Percentiles rank a stretch among this genome's conserved stretches.
phyloP scores from a whole-genome alignment of 2,888 invertebrate genomes.

The Phragmatobia fuliginosa region DNA sequence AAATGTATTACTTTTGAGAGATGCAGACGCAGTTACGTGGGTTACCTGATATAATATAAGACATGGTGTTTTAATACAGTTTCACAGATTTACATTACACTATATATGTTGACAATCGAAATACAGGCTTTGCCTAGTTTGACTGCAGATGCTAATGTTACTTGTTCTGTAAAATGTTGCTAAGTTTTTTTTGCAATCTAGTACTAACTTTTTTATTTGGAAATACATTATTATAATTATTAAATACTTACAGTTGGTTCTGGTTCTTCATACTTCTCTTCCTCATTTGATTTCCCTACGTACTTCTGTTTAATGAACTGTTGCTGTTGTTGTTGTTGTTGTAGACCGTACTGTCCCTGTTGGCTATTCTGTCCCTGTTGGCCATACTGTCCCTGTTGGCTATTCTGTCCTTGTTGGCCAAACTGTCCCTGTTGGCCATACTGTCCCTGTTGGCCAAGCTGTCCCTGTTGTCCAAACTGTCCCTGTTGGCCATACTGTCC shows the following conservation, averaged over 20 bases:
- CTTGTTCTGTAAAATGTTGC: too few relatives aligned
- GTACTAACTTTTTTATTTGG: too few relatives aligned
- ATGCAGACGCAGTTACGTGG: too few relatives aligned
- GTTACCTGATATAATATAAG: too few relatives aligned
- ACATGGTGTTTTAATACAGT: too few relatives aligned
- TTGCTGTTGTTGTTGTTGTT: conserved; percentile 21
- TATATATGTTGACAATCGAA: too few relatives aligned
- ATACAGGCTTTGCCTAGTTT: too few relatives aligned
- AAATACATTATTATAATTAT: too few relatives aligned
- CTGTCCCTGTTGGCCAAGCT: conserved; percentile 22
- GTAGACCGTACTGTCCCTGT: conserved; percentile 17
- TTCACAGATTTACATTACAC: too few relatives aligned
- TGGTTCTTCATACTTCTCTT: conserved; percentile 59
- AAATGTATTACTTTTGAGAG: too few relatives aligned
- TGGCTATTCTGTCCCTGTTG: conserved; percentile 31
- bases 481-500: conserved; percentile 23
- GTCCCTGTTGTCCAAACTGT: conserved; percentile 28
- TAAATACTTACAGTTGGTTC: conserved; percentile 79
- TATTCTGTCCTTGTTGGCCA: not conserved
- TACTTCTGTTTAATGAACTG: conserved; percentile 34
- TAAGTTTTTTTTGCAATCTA: too few relatives aligned
- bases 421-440: conserved; percentile 30
- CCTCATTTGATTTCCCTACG: conserved; percentile 27
- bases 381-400: conserved; percentile 26
- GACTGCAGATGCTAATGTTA: too few relatives aligned